phyloP scores from a whole-genome alignment of 2,888 invertebrate genomes.

The Drosophila maculinotata region DNA sequence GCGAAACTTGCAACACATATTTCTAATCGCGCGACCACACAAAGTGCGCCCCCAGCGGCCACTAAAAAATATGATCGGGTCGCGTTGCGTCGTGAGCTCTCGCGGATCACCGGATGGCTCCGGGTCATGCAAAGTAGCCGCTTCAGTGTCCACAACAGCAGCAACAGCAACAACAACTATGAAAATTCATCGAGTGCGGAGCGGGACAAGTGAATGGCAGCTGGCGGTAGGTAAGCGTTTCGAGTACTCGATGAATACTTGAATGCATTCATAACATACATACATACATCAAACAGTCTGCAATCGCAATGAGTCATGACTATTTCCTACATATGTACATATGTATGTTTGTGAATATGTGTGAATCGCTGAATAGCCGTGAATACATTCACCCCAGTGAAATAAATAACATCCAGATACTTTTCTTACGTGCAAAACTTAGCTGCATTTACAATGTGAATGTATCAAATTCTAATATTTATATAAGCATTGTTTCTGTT shows the following conservation, averaged over 20 bases:
- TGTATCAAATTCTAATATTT: no score
- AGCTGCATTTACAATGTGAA: neutral
- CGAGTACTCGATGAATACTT: constrained; percentile 15
- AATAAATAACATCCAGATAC: no score
- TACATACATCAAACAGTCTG: neutral
- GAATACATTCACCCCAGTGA: constrained; percentile 3
- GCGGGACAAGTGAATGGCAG: constrained; percentile 45
- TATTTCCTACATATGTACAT: neutral
- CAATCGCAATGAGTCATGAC: constrained; percentile 16
- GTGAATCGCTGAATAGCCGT: constrained; percentile 3
- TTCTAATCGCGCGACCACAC: constrained; percentile 53
- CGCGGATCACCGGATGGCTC: constrained; percentile 30
- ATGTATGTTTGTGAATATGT: neutral
- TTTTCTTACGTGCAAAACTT: neutral
- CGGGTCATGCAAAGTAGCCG: constrained; percentile 68
- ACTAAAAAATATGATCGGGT: neutral
- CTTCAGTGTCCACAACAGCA: constrained; percentile 37
- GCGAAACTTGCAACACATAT: constrained; percentile 32
- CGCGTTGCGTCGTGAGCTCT: constrained; percentile 47
- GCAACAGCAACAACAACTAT: constrained; percentile 11
- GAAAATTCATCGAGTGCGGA: neutral
- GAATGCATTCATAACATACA: constrained; percentile 37
- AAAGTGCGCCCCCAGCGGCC: constrained; percentile 18
- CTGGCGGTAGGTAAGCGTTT: constrained; percentile 5
- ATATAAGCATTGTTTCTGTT: no score